Base-by-base conservation (phyloP, 1,140 invertebrate genomes). In the Dolichoris vasculosae region DNA sequence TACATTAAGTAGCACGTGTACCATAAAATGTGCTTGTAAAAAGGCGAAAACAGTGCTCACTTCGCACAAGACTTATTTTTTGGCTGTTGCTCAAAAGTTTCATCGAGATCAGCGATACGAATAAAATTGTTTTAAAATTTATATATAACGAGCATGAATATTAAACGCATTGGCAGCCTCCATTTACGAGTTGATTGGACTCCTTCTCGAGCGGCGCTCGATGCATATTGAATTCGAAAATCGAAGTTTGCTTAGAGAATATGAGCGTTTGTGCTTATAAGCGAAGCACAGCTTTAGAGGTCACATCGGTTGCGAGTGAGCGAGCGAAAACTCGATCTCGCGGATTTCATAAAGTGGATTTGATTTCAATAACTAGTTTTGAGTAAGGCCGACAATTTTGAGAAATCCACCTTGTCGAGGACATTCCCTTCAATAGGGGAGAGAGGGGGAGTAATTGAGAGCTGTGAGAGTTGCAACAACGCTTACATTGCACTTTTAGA, bases 361-460 rank as follows among this genome's bases (percentile, higher is more conserved):
- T 81, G 59, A 85, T 85, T 85, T 85, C 84, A 85, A 85, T 85
- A 85, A 85, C 84, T 85, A 81, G 84, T 85, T 85, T 40, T 35
- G 63, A 73, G 43, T 55, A 59, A 79, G 35, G 67, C 38, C 73
- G 73, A 71, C 75, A 67, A 83, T 84, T 84, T 85, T 81, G 75
- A 85, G 77, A 85, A 78, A 84, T 77, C 73, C 48, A 84, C 82
- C 43, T 84, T 78, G 59, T 30, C 73, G 84, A 85, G 84, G 84
- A 85, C 84, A 85, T 85, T 85, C 84, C 78, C 84, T 85, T 81
- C 38, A 32, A 30, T 73, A 71, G 35, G 73, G 13, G 59, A 17
- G 43, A 17, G 48, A 9, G 64, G 63, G 82, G 59, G 32, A 75
- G 71, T 71, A 83, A 83, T 83, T 76, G 51, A 83, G 32, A 71